Conservation (phyloP, 2,888 invertebrate species). For the Psylliodes chrysocephalus region DNA sequence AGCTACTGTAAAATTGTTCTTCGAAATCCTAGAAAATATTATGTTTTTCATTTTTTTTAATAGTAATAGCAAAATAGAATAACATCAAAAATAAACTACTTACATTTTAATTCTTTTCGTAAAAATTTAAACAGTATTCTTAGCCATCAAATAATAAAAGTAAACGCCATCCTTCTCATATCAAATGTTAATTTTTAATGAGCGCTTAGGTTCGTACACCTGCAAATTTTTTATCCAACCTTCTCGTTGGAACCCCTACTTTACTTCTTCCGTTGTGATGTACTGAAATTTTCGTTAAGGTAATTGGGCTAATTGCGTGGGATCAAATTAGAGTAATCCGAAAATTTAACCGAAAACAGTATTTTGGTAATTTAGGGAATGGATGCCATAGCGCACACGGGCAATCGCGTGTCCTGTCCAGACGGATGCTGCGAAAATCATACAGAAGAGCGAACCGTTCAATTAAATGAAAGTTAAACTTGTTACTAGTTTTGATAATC, state of each 20-base stretch:
- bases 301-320: conserved; percentile 30
- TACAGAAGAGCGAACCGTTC: neutral
- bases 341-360: conserved; percentile 4
- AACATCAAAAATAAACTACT: no score
- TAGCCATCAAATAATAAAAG: no score
- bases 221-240: conserved; percentile 6
- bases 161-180: neutral
- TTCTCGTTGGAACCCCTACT: conserved; percentile 15
- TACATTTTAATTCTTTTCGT: no score
- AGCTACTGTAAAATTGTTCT: no score
- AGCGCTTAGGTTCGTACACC: conserved; percentile 3
- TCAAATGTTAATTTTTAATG: conserved; percentile 1
- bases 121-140: no score
- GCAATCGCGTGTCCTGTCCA: conserved; percentile 17
- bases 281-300: conserved; percentile 21
- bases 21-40: no score
- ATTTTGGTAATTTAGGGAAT: conserved; percentile 10
- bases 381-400: conserved; percentile 22
- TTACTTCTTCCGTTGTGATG: conserved; percentile 8
- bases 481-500: neutral
- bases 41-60: no score
- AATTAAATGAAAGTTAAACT: conserved; percentile 4
- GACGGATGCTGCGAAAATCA: neutral
- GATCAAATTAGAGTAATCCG: conserved; percentile 18
- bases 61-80: no score